Base-by-base conservation (phyloP, 2,797 vertebrate genomes). In the Cryptoprocta ferox region DNA sequence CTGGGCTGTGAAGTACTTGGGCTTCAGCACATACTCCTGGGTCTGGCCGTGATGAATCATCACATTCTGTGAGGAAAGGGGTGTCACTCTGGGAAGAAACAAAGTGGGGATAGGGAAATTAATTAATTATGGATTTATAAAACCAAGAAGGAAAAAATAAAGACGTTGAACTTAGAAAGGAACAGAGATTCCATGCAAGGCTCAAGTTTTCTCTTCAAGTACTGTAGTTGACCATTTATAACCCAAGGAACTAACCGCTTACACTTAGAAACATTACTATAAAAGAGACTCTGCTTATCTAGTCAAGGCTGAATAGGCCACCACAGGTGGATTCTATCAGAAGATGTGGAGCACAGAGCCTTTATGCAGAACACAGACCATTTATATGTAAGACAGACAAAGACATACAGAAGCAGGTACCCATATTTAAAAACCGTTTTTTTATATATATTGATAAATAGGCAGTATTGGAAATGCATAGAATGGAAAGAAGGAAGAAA, bases 1-100 rank as follows among this genome's bases (percentile, higher is more conserved):
- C 98, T 99, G 99, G 78, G 98, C 95, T 97, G 99, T 96, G 97
- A 99, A 99, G 98, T 99, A 99, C 97, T 99, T 99, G 91, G 99
- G 99, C 97, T 99, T 99, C 68, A 99, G 98, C 95, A 99, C 96
- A 75, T 99, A 99, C 93, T 99, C 99, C 97, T 99, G 99, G 94
- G 98, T 99, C 98, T 99, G 99, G 68, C 99, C 99, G 30, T 99
- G 99, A 93, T 99, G 99, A 91, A 99, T 98, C 76, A 99, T 98
- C 96, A 99, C 93, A 42, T 99, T 98, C 97, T 99, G 99, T 50
- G 99, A 99, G 26, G 99, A 98, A 83, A 99, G 98, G 3, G 99
- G 98, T n/a, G 99, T 98, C 95, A 99, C 98, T 98, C 99, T 99
- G 98, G 78, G 56, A 37, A 11, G 89, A 86, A 95, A 84, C 95